phyloP scores from a whole-genome alignment of 2,888 invertebrate species.

The Blera fallax region DNA sequence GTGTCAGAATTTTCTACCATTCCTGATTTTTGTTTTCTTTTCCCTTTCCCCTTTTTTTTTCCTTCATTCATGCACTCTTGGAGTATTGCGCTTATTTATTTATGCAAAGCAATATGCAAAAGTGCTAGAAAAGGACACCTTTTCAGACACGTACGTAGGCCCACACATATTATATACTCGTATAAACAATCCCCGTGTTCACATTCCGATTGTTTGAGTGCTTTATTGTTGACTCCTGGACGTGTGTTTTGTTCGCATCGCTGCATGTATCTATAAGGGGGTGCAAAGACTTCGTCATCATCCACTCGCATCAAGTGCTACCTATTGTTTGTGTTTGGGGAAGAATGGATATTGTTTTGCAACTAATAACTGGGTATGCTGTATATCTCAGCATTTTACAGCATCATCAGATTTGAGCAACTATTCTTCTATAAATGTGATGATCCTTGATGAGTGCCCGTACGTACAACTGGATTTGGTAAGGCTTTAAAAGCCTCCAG shows the following conservation, averaged over 20 bases:
- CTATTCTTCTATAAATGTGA: constrained; percentile 1
- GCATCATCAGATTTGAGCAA: constrained; percentile 13
- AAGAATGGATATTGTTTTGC: constrained; percentile 67
- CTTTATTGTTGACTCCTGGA: constrained; percentile 67
- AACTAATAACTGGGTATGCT: constrained; percentile 56
- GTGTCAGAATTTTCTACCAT: constrained; percentile 42
- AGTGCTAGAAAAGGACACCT: constrained; percentile 69
- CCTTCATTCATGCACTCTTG: background rate
- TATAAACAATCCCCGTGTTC: constrained; percentile 39
- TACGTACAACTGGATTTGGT: too few relatives aligned
- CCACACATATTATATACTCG: constrained; percentile 12
- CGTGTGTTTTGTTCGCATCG: constrained; percentile 46
- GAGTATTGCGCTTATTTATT: constrained; percentile 66
- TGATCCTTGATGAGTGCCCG: background rate
- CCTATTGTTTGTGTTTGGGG: constrained; percentile 52
- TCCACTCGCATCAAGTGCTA: constrained; percentile 46
- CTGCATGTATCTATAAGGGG: constrained; percentile 8
- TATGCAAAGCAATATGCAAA: constrained; percentile 63
- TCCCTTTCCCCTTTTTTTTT: background rate
- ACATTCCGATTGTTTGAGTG: constrained; percentile 68
- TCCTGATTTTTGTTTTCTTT: background rate
- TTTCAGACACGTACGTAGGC: constrained; percentile 69
- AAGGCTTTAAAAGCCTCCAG: background rate
- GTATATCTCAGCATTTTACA: background rate
- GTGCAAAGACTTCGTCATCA: constrained; percentile 50